These are phyloP conservation scores for Sturnira hondurensis DNA, from an alignment of 2,113 vertebrate species.

Conservation along the genomic window DNA sequence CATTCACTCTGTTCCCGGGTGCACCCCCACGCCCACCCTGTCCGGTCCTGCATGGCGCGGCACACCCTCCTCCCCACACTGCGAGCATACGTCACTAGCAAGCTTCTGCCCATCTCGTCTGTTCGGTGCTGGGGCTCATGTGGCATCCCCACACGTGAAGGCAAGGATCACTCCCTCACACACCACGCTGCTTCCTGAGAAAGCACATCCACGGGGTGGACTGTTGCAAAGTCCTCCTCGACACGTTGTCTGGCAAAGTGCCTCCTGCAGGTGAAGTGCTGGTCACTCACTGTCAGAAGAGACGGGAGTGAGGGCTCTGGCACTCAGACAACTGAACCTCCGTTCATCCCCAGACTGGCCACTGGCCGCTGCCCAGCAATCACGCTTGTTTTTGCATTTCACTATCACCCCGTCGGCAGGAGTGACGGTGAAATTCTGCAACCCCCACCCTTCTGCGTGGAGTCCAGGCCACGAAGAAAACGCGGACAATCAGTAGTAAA, in stretches of 20 bases:
- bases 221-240: neutral
- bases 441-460: rapidly evolving
- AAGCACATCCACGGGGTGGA: rapidly evolving
- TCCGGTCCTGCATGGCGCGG: rapidly evolving
- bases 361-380: rapidly evolving
- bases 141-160: too few relatives aligned
- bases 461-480: neutral
- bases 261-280: rapidly evolving
- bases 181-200: neutral
- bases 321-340: neutral
- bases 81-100: rapidly evolving
- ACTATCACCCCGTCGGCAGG: rapidly evolving
- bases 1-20: rapidly evolving
- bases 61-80: too few relatives aligned
- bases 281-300: neutral
- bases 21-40: neutral
- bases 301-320: neutral
- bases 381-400: neutral
- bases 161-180: neutral
- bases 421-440: neutral
- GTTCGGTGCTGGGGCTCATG: rapidly evolving
- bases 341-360: neutral
- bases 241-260: neutral
- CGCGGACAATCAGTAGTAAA: rapidly evolving
- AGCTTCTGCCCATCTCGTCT: neutral